Percentiles rank a stretch among this genome's conserved stretches.
phyloP scores from a whole-genome alignment of 2,113 vertebrate genomes.

The Tetrao urogallus region DNA sequence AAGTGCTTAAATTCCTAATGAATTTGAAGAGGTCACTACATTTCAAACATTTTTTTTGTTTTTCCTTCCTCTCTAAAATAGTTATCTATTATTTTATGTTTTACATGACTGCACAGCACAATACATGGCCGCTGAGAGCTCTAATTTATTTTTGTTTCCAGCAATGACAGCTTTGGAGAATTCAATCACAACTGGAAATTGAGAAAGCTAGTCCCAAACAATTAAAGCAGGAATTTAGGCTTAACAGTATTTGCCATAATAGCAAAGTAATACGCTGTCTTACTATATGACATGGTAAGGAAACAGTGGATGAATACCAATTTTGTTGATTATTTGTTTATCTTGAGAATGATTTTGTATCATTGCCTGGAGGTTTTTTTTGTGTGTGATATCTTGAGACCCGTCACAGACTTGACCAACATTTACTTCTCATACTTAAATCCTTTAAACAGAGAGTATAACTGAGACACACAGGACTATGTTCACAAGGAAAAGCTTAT shows the following conservation, averaged over 20 bases:
- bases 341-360: background rate
- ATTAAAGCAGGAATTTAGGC: constrained; percentile 13
- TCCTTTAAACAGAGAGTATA: background rate
- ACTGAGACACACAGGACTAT: background rate
- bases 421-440: background rate
- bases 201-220: constrained; percentile 40
- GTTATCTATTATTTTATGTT: constrained; percentile 29
- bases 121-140: background rate
- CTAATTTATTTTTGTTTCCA: constrained; percentile 52
- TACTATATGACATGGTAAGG: background rate
- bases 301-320: background rate
- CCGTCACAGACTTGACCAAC: background rate
- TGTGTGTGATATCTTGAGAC: background rate
- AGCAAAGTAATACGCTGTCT: background rate
- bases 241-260: constrained; percentile 15
- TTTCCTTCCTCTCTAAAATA: constrained; percentile 32
- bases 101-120: constrained; percentile 44
- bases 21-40: background rate
- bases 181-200: constrained; percentile 40
- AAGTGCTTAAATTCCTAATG: background rate
- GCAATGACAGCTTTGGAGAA: constrained; percentile 56
- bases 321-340: background rate
- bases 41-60: background rate
- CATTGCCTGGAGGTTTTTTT: background rate
- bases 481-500: background rate